phyloP scores from a whole-genome alignment of 2,888 invertebrate species.

The Malachius bipustulatus region DNA sequence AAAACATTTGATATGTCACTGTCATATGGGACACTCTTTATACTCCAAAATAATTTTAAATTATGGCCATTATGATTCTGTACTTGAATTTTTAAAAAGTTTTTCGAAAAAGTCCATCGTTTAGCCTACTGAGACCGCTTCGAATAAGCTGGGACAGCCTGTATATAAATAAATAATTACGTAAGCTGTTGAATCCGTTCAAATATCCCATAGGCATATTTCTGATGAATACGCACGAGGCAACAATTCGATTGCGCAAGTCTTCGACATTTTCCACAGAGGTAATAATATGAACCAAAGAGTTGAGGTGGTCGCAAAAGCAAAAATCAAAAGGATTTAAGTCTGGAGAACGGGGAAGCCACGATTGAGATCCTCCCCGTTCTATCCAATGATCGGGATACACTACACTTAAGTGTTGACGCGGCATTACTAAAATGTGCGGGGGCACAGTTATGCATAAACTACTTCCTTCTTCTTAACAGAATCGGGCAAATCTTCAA shows the following conservation, averaged over 20 bases:
- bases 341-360: neutral
- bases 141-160: too few relatives aligned
- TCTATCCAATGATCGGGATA: constrained; percentile 2
- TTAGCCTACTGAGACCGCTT: too few relatives aligned
- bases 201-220: neutral
- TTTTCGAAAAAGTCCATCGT: too few relatives aligned
- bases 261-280: neutral
- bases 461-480: neutral
- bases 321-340: constrained; percentile 6
- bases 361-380: constrained; percentile 2
- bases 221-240: neutral
- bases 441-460: neutral
- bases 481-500: neutral
- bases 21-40: too few relatives aligned
- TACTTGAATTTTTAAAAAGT: too few relatives aligned
- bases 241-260: neutral
- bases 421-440: constrained; percentile 1
- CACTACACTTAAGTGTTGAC: constrained; percentile 2
- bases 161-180: too few relatives aligned
- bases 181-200: too few relatives aligned
- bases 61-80: too few relatives aligned
- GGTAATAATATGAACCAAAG: constrained; percentile 3
- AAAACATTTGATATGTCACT: too few relatives aligned
- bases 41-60: too few relatives aligned
- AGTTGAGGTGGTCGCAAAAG: constrained; percentile 4